Evolutionary conservation across 2,113 vertebrate species (phyloP).

Genomic region (Platycercus adscitus): DNA sequence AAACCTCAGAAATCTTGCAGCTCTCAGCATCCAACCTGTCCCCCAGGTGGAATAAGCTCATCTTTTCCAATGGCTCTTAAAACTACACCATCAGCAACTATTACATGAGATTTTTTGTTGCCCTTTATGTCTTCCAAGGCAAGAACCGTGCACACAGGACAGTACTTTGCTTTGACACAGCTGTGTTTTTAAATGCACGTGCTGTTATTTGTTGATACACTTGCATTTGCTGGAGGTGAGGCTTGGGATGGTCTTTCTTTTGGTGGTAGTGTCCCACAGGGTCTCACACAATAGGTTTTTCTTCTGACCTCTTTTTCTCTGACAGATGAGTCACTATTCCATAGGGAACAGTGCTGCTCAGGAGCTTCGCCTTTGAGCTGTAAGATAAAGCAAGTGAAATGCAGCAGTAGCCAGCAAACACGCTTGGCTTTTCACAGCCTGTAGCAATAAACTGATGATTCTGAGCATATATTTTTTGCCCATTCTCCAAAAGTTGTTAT

Average conservation of each 20-base stretch:
- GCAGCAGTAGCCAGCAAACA: neutral
- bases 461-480: neutral
- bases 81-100: neutral
- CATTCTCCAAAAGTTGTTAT: neutral
- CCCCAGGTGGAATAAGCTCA: neutral
- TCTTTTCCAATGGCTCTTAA: neutral
- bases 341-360: neutral
- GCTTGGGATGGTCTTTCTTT: neutral
- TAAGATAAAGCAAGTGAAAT: neutral
- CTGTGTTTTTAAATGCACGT: neutral
- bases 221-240: neutral
- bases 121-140: neutral
- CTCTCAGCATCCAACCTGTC: neutral
- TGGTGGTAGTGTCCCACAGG: neutral
- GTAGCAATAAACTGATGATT: neutral
- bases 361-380: neutral
- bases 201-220: neutral
- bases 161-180: neutral
- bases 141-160: no score
- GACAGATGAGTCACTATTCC: neutral
- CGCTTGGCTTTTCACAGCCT: neutral
- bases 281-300: neutral
- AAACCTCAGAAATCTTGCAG: neutral
- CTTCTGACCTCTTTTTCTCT: neutral
- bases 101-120: fast-evolving